Conservation (phyloP, 2,888 invertebrate species). For the Callosobruchus maculatus region DNA sequence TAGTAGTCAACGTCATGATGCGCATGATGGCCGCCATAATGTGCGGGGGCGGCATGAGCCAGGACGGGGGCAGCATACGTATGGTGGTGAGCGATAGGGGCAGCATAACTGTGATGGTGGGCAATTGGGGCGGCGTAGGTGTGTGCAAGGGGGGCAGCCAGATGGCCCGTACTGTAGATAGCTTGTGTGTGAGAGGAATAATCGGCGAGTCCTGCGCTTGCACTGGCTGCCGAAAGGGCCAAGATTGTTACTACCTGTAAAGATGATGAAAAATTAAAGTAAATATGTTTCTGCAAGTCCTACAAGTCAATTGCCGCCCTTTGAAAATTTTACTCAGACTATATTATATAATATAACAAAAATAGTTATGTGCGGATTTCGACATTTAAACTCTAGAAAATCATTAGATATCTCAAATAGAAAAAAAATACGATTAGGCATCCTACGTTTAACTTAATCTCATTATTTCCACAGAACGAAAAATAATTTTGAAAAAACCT, state of each 20-base stretch:
- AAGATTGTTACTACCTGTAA: slow-evolving; percentile 24
- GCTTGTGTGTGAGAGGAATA: slow-evolving; percentile 13
- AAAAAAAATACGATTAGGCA: too few relatives aligned
- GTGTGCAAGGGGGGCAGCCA: slow-evolving; percentile 8
- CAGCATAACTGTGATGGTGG: slow-evolving; percentile 8
- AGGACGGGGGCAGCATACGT: slow-evolving; percentile 2
- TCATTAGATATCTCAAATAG: too few relatives aligned
- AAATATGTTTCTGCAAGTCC: too few relatives aligned
- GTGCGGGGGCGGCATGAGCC: slow-evolving; percentile 22
- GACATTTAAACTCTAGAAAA: too few relatives aligned
- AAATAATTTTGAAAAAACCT: too few relatives aligned
- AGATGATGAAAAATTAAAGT: neutral
- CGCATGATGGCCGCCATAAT: slow-evolving; percentile 14
- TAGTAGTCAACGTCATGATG: slow-evolving; percentile 28
- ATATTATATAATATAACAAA: too few relatives aligned
- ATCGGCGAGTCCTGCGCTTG: slow-evolving; percentile 26
- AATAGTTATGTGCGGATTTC: too few relatives aligned
- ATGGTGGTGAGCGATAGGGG: slow-evolving; percentile 13
- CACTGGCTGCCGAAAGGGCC: slow-evolving; percentile 21
- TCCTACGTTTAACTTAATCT: too few relatives aligned
- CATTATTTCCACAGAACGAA: too few relatives aligned
- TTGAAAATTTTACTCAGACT: too few relatives aligned
- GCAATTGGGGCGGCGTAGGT: slow-evolving; percentile 9
- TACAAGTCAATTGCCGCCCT: too few relatives aligned
- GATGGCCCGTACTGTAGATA: slow-evolving; percentile 4